Evolutionary conservation across 2,888 invertebrate species (phyloP).

Genomic region (Choristoneura rosaceana): DNA sequence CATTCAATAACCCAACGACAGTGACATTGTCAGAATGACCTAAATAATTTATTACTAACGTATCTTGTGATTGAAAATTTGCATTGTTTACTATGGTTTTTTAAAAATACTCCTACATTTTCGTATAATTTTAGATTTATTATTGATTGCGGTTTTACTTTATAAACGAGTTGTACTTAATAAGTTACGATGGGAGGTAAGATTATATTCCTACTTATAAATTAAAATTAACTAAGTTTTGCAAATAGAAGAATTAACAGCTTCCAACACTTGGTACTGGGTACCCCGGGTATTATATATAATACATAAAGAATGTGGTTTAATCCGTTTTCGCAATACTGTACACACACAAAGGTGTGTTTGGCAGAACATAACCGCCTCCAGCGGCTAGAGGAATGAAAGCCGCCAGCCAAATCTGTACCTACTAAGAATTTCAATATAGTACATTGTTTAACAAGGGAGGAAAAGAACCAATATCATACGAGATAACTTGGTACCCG

Average conservation of each 20-base stretch:
- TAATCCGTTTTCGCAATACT: no score
- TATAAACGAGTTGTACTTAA: neutral
- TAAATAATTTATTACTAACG: slow-evolving; percentile 34
- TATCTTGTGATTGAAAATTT: slow-evolving; percentile 17
- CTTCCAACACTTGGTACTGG: neutral
- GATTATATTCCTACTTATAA: neutral
- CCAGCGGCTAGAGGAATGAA: no score
- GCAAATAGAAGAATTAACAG: neutral
- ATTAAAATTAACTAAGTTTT: neutral
- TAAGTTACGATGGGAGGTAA: slow-evolving; percentile 10
- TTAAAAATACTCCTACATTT: slow-evolving; percentile 30
- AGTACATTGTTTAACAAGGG: no score
- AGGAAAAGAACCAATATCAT: no score
- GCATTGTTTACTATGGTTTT: slow-evolving; percentile 31
- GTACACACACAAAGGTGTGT: no score
- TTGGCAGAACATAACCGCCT: no score
- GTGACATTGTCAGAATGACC: slow-evolving; percentile 12
- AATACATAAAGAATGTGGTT: no score
- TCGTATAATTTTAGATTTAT: slow-evolving; percentile 29
- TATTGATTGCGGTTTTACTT: slow-evolving; percentile 6
- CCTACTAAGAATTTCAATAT: no score
- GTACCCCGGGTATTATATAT: no score
- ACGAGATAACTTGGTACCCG: no score
- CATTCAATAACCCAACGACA: neutral
- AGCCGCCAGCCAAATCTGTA: no score